Evolutionary conservation across 2,888 invertebrate genomes (phyloP), one percentile per base, ranked within the genome.

Genomic region (Cryptosula pallasiana): DNA sequence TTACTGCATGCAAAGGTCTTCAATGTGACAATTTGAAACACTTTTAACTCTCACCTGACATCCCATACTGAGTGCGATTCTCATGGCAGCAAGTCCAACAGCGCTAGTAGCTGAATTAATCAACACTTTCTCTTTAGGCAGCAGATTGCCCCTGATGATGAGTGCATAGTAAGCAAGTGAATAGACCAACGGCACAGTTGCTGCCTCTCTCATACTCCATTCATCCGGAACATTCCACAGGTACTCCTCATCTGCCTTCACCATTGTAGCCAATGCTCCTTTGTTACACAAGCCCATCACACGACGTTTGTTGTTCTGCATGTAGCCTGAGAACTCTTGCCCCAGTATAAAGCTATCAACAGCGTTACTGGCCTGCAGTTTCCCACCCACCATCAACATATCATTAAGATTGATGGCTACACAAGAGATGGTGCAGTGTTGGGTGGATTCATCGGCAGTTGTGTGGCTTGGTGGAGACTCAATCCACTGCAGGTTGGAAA

Each of bases 71-170:
- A 98, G 88, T 71, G 96, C 95, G 79, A 99, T 92, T 29, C 94
- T 89, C 79, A 98, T 95, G 75, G 97, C 95, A 1, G 98, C 97
- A 87, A 96, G 95, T 9, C 98, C 98, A 54, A 97, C 96, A 80
- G 95, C 96, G 73, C 97, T 96, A 76, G 93, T 91, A n/a, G 96
- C 96, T 72, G 96, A 95, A 84, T 97, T 96, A 78, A 97, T 90
- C 23, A 97, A 88, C 73, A 97, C 90, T 58, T 89, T 87, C 54
- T 54, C 13, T 54, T n/a, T n/a, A n/a, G n/a, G n/a, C n/a, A n/a
- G n/a, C n/a, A n/a, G n/a, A n/a, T n/a, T n/a, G n/a, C 97, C 98
- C 78, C 98, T 89, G 69, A 95, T 90, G 54, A 90, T 85, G 75
- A 99, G 88, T 58, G 97, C 95, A 86, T 97, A 98, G 87, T 88